These are phyloP conservation scores for Odobenus rosmarus DNA, from an alignment of 2,113 vertebrate species.

Conservation along the genomic window DNA sequence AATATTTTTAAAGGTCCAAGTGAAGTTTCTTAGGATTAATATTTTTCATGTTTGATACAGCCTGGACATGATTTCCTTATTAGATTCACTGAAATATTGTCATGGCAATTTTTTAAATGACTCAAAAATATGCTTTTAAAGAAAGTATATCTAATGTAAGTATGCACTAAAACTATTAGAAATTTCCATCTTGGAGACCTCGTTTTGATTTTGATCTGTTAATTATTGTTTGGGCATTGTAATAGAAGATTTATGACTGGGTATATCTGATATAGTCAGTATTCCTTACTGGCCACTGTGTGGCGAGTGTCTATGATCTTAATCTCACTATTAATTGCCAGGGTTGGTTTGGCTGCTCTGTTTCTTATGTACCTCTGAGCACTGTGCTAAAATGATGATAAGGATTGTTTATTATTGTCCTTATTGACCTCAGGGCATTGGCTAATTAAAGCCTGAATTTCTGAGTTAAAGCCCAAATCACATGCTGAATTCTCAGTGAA, in stretches of 20 bases:
- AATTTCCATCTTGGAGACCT: not conserved
- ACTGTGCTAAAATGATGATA: not conserved
- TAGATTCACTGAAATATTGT: not conserved
- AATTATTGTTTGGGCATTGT: constrained; percentile 9
- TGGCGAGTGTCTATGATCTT: not conserved
- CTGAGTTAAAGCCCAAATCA: not conserved
- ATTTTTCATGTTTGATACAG: not conserved
- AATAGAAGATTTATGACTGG: not conserved
- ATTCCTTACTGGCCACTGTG: not conserved
- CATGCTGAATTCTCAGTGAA: not conserved
- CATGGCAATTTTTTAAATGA: not conserved
- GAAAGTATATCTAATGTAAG: not conserved
- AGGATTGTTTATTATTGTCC: constrained; percentile 43
- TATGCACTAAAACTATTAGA: not conserved
- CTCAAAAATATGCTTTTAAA: not conserved
- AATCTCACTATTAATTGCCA: not conserved
- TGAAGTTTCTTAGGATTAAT: not conserved
- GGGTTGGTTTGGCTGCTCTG: not conserved
- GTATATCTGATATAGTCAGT: not conserved
- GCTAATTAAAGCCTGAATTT: not conserved
- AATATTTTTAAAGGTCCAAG: not conserved
- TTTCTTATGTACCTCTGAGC: not conserved
- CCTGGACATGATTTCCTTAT: not conserved
- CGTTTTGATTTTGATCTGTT: not conserved
- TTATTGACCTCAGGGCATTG: not conserved